Evolutionary conservation across 1,140 invertebrate species (phyloP).

Genomic region (Sarcophaga bullata): DNA sequence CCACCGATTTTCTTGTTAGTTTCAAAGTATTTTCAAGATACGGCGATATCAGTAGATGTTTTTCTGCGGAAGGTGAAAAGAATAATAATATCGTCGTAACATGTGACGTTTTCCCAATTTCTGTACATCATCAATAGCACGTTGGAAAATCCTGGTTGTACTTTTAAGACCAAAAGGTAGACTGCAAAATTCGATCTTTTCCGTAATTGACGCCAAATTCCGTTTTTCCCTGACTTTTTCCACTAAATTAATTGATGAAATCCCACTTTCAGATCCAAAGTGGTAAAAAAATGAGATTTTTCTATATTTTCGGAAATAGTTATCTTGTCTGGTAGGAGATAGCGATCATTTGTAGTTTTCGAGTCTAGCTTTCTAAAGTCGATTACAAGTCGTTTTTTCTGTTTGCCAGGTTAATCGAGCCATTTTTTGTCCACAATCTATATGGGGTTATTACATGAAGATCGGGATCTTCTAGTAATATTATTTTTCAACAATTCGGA

Average conservation of each 20-base stretch:
- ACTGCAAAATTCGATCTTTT: too few relatives aligned
- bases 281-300: slow-evolving; percentile 61
- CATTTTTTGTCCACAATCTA: too few relatives aligned
- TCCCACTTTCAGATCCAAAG: slow-evolving; percentile 66
- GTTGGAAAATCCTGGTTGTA: too few relatives aligned
- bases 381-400: too few relatives aligned
- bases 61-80: slow-evolving; percentile 45
- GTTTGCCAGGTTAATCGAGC: too few relatives aligned
- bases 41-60: slow-evolving; percentile 42
- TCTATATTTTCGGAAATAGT: too few relatives aligned
- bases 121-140: too few relatives aligned
- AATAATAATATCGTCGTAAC: slow-evolving; percentile 45
- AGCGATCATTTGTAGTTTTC: too few relatives aligned
- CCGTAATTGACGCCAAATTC: slow-evolving; percentile 59
- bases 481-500: too few relatives aligned
- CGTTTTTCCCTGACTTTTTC: slow-evolving; percentile 62
- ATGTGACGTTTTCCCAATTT: slow-evolving; percentile 42
- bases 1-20: slow-evolving; percentile 57
- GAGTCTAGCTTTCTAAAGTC: too few relatives aligned
- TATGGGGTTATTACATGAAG: slow-evolving; percentile 46
- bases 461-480: slow-evolving; percentile 44
- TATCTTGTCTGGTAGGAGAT: too few relatives aligned
- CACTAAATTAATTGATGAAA: slow-evolving; percentile 67
- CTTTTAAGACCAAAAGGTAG: too few relatives aligned
- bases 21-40: slow-evolving; percentile 64